Evolutionary conservation across 2,797 vertebrate genomes (phyloP).

Genomic region (Sciurus vulgaris): DNA sequence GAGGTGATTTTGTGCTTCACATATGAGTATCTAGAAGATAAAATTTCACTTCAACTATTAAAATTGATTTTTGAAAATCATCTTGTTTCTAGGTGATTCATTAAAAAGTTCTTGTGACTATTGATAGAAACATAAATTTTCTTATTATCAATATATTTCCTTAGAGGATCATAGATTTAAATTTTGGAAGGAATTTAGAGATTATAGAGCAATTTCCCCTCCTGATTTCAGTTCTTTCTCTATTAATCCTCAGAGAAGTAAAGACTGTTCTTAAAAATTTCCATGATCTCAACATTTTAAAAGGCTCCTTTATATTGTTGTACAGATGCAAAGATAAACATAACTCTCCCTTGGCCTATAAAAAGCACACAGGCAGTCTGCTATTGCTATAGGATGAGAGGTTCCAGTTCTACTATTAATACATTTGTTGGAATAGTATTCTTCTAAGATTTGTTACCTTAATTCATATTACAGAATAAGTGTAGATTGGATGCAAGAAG

Average conservation of each 20-base stretch:
- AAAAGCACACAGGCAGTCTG: background rate
- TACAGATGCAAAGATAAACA: background rate
- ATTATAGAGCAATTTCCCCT: background rate
- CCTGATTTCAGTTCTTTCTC: background rate
- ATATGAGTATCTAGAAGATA: background rate
- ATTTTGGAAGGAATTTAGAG: background rate
- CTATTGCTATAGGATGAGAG: background rate
- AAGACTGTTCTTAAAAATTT: slow-evolving; percentile 22
- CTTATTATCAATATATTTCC: background rate
- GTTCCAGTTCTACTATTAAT: background rate
- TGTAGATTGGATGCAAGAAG: background rate
- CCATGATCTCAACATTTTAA: background rate
- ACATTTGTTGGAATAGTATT: background rate
- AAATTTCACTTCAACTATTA: background rate
- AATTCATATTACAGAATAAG: background rate
- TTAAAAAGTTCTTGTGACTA: background rate
- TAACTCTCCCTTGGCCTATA: background rate
- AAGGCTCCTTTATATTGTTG: background rate
- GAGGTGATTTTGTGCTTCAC: background rate
- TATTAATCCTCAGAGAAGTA: background rate
- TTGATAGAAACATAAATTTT: background rate
- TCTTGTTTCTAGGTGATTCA: background rate
- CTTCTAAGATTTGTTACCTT: background rate
- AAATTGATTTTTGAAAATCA: background rate
- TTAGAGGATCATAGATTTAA: background rate